Evolutionary conservation across 2,888 invertebrate genomes (phyloP).

Genomic region (Morpho achilles): DNA sequence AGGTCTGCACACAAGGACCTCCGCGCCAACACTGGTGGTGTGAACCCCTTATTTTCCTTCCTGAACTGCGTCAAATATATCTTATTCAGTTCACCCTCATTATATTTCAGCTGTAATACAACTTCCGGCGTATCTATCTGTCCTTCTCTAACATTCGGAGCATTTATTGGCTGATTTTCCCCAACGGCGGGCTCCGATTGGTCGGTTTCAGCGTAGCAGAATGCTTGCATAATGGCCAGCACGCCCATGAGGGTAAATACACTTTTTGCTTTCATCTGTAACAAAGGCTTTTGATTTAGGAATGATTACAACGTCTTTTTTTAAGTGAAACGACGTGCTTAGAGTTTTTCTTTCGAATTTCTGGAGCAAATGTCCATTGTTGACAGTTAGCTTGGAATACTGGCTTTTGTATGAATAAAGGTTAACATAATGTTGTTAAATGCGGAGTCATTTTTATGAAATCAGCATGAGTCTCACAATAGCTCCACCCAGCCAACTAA

Average conservation of each 20-base stretch:
- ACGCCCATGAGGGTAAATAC: slow-evolving; percentile 58
- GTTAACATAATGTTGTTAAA: too few relatives aligned
- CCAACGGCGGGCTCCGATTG: slow-evolving; percentile 42
- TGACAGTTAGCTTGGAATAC: not conserved
- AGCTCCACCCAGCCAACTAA: too few relatives aligned
- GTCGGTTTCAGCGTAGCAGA: slow-evolving; percentile 31
- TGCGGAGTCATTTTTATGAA: too few relatives aligned
- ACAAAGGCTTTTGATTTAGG: slow-evolving; percentile 27
- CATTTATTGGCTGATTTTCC: slow-evolving; percentile 43
- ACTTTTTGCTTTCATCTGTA: slow-evolving; percentile 46
- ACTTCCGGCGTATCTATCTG: slow-evolving; percentile 58
- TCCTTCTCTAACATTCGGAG: slow-evolving; percentile 38
- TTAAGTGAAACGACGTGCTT: not conserved
- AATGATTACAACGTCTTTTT: slow-evolving; percentile 17
- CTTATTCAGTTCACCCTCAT: slow-evolving; percentile 66
- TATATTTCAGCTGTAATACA: slow-evolving; percentile 67
- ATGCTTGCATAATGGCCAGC: slow-evolving; percentile 36
- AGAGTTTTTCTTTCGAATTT: not conserved
- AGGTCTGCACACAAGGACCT: slow-evolving; percentile 65
- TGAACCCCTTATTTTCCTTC: slow-evolving; percentile 42
- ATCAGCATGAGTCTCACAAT: too few relatives aligned
- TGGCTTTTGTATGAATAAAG: too few relatives aligned
- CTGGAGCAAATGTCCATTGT: too few relatives aligned
- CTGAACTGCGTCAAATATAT: slow-evolving; percentile 71
- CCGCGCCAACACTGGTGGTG: slow-evolving; percentile 56